These are phyloP conservation scores for Nezara viridula DNA, from an alignment of 2,888 invertebrate species.

Conservation along the genomic window DNA sequence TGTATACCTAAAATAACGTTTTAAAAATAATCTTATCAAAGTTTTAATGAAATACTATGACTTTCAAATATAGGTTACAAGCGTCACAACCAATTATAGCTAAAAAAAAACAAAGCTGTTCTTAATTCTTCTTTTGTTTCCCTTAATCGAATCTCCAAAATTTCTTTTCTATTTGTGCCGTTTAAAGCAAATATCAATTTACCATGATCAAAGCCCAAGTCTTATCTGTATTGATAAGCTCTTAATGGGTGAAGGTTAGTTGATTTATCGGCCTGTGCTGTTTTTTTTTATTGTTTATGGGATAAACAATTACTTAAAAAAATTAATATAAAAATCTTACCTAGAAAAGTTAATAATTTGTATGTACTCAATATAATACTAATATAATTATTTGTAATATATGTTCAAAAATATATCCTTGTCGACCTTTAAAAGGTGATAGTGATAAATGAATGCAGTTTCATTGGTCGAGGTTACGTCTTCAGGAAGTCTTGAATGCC, in stretches of 20 bases:
- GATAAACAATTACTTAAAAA: not conserved
- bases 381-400: not conserved
- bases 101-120: not conserved
- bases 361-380: too few relatives aligned
- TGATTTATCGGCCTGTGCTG: not conserved
- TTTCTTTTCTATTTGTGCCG: not conserved
- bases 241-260: not conserved
- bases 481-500: not conserved
- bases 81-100: not conserved
- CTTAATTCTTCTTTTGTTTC: not conserved
- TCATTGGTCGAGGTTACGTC: not conserved
- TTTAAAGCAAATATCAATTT: constrained; percentile 12
- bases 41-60: not conserved
- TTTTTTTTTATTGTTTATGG: not conserved
- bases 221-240: constrained; percentile 9
- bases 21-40: not conserved
- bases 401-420: not conserved
- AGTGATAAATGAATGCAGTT: not conserved
- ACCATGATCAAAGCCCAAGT: not conserved
- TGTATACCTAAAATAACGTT: too few relatives aligned
- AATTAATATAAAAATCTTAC: not conserved
- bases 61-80: not conserved
- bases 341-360: too few relatives aligned
- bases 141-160: not conserved
- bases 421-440: not conserved